A percentile compares a stretch with the other conserved stretches of the same genome.
phyloP scores from a whole-genome alignment of 1,140 invertebrate species.

The Heliconius congener region DNA sequence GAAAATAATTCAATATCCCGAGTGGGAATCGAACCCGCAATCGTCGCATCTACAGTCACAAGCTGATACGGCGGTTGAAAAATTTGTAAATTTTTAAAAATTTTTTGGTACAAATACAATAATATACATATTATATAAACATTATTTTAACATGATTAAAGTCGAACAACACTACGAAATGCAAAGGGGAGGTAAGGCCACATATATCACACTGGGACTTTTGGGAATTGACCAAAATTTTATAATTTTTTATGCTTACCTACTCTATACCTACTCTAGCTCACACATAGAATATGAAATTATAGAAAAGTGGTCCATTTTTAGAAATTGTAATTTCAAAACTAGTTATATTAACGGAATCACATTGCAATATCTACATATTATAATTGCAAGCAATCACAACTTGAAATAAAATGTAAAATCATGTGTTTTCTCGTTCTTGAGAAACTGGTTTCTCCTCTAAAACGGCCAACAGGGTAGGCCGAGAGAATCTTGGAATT shows the following conservation, averaged over 20 bases:
- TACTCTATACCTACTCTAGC: not conserved
- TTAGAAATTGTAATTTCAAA: not conserved
- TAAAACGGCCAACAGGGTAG: no score
- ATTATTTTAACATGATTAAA: not conserved
- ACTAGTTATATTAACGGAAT: no score
- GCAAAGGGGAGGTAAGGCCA: slow-evolving; percentile 28
- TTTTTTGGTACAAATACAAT: not conserved
- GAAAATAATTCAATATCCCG: not conserved
- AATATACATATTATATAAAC: not conserved
- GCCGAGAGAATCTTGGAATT: not conserved
- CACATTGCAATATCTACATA: no score
- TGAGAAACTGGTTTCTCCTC: no score
- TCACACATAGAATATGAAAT: not conserved
- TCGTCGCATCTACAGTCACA: no score
- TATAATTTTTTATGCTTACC: not conserved
- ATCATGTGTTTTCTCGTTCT: no score
- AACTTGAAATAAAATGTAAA: no score
- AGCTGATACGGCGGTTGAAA: not conserved
- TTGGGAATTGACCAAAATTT: not conserved
- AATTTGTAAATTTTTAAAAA: not conserved
- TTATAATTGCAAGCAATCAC: no score
- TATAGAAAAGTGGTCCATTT: not conserved
- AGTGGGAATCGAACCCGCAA: not conserved
- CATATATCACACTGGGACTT: slow-evolving; percentile 29
- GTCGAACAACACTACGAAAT: not conserved